Conservation (phyloP, 2,797 vertebrate genomes). For the Cyprinella venusta region DNA sequence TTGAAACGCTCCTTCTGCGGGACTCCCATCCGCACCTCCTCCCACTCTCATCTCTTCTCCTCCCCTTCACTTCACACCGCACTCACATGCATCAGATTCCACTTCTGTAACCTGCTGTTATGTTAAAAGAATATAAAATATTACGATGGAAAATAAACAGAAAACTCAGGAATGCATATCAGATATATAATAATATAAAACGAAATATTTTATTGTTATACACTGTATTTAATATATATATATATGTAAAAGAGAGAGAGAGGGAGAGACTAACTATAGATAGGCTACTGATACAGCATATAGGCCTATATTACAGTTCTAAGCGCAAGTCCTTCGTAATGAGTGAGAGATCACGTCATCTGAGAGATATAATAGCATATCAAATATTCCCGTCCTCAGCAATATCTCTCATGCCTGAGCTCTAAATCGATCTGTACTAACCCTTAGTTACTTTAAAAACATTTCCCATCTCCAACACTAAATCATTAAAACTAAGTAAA, state of each 20-base stretch:
- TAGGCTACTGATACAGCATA: too few relatives aligned
- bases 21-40: slow-evolving; percentile 40
- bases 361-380: slow-evolving; percentile 56
- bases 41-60: slow-evolving; percentile 9
- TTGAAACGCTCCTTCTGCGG: slow-evolving; percentile 38
- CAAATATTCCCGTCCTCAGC: slow-evolving; percentile 68
- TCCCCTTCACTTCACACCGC: slow-evolving; percentile 25
- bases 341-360: not conserved
- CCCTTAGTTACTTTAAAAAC: slow-evolving; percentile 54
- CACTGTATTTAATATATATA: too few relatives aligned
- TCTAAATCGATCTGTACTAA: slow-evolving; percentile 59
- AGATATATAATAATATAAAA: too few relatives aligned
- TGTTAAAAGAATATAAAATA: not conserved
- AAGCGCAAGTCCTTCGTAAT: not conserved
- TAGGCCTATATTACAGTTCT: too few relatives aligned
- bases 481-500: not conserved
- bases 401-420: slow-evolving; percentile 50
- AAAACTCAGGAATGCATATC: not conserved
- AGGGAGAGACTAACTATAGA: too few relatives aligned
- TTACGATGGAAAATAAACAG: not conserved
- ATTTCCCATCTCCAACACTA: not conserved
- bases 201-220: too few relatives aligned
- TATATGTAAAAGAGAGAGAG: too few relatives aligned
- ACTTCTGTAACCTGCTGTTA: not conserved
- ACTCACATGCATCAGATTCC: slow-evolving; percentile 14